Evolutionary conservation across 2,797 vertebrate species (phyloP).

Genomic region (Cottoperca gobio): DNA sequence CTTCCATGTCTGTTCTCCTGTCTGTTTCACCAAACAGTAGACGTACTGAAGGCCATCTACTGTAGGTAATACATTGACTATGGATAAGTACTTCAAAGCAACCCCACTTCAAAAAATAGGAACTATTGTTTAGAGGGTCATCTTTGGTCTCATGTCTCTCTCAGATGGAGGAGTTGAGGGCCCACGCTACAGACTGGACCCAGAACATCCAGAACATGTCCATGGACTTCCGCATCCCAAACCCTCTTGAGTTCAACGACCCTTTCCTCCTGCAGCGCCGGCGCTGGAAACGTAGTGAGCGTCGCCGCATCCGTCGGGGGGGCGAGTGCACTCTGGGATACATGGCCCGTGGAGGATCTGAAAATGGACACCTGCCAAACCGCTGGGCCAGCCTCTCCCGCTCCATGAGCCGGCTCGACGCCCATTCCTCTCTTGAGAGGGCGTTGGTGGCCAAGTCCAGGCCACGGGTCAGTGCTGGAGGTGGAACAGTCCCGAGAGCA

Average conservation of each 20-base stretch:
- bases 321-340: constrained; percentile 76
- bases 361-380: constrained; percentile 82
- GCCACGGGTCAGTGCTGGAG: constrained; percentile 38
- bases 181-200: constrained; percentile 94
- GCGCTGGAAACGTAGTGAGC: constrained; percentile 84
- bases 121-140: background rate
- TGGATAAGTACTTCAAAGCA: too few relatives aligned
- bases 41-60: too few relatives aligned
- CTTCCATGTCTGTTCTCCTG: too few relatives aligned
- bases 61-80: too few relatives aligned
- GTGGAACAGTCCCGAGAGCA: constrained; percentile 27
- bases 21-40: too few relatives aligned
- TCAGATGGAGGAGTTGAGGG: constrained; percentile 93
- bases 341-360: constrained; percentile 60
- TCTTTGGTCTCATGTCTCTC: background rate
- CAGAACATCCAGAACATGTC: constrained; percentile 91
- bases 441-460: constrained; percentile 21
- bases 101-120: too few relatives aligned
- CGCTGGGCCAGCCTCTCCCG: constrained; percentile 72
- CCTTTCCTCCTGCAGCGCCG: constrained; percentile 87
- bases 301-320: constrained; percentile 78
- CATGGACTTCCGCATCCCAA: constrained; percentile 84
- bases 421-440: constrained; percentile 53
- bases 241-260: constrained; percentile 86
- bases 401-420: constrained; percentile 73